Evolutionary conservation across 2,888 invertebrate genomes (phyloP), one percentile per base, ranked within the genome.

Genomic region (Torymus texanus): DNA sequence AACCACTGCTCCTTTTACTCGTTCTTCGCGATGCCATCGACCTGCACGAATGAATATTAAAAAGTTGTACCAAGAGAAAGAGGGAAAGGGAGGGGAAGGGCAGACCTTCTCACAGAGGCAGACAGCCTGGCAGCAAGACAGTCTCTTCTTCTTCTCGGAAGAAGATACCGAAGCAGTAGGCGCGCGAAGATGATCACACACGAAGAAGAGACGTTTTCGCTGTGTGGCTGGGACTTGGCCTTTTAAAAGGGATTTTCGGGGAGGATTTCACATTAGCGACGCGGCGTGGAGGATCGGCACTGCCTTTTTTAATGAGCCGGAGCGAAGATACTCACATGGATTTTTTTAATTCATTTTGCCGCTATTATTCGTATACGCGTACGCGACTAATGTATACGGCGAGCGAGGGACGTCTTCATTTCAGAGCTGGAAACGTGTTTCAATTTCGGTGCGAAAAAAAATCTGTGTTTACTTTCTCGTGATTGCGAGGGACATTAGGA

Each of bases 41-140:
- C 41, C 41, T 8, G 41, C 41, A 41, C 41, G 8, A 8, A 8
- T 8, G 41, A 41, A 41, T 41, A 41, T 41, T 41, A 41, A 41
- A 41, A 41, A 41, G 41, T 41, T 41, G 41, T 5, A 41, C 41
- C 5, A 8, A 29, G 5, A 29, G 29, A 29, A 5, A 29, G 29
- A 41, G 41, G 21, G 21, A 21, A 21, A 21, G 21, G 2, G 21
- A 21, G 21, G 21, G 2, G 21, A 21, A 21, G 21, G 21, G 21
- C 41, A 41, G 41, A 41, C 41, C 41, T 8, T 41, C 8, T 41
- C 41, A 41, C 41, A 82, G 85, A 83, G 86, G 86, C 86, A 89
- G 89, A 89, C 89, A 88, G 89, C 86, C 86, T 88, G 89, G 89
- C 88, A 89, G 88, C 88, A 41, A 8, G 80, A 78, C 80, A 83